Evolutionary conservation across 2,888 invertebrate species (phyloP), one percentile per base, ranked within the genome.

Genomic region (Mimumesa dahlbomi): DNA sequence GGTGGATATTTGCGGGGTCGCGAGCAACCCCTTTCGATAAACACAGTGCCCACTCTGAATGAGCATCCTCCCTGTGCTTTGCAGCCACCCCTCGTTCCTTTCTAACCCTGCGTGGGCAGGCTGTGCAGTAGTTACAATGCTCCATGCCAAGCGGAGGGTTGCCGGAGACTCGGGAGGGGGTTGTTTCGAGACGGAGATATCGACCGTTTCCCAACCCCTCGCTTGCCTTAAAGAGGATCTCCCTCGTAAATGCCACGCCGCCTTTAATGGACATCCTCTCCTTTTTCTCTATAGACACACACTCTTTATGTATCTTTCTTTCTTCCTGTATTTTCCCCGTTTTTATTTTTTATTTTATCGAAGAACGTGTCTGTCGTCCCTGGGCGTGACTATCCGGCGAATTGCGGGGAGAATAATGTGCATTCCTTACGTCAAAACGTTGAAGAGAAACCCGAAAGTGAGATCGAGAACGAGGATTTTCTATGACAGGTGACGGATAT

Each of bases 131-230:
- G 81, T 80, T 72, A 75, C 62, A 72, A 68, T 71, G 70, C 79
- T 72, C 63, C 31, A 38, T 13, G 38, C 1, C 25, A 42, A 36
- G 48, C 42, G 22, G 65, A 64, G 58, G 56, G 48, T 50, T 64
- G 66, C 56, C 68, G 31, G 52, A 38, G 42, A 34, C 52, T 43
- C 54, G 48, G 63, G 48, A 50, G 65, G 71, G 80, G 72, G 72
- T 77, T 80, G 81, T 79, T 84, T 83, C 81, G 78, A 84, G 83
- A 83, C 83, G 84, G 73, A 76, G 79, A 74, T 83, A 83, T 84
- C 84, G 83, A 83, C 79, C 84, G 72, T 43, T 38, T 71, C 54
- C 59, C 74, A 68, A 68, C 70, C 77, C 73, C 70, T 53, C 48
- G 57, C 54, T 62, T 68, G 64, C 62, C 74, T 84, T 82, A 77